Base-by-base conservation (phyloP, 2,113 vertebrate species). In the Pyxicephalus adspersus region DNA sequence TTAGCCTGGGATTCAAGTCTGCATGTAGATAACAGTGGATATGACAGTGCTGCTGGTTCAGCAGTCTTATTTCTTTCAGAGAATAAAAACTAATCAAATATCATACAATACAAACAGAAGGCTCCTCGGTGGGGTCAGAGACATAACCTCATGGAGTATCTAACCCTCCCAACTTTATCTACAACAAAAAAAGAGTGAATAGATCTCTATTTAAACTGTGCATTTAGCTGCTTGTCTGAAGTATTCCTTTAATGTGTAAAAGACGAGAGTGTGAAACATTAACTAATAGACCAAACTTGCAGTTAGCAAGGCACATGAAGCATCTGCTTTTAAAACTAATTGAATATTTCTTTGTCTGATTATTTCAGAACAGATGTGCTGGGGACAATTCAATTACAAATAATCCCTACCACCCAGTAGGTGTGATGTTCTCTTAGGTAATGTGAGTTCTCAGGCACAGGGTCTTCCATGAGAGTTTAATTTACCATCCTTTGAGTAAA, bases 311-410 rank as follows among this genome's bases (percentile, higher is more conserved):
- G 20, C 50, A 51, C 29, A 54, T 38, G 25, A 64, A 79, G 26
- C 6, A 7, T 52, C 81, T 85, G 60, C 60, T 81, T 26, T 38
- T 31, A 31, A 75, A 57, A 38, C 80, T 54, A 64, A 86, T 25
- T 77, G 0, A 25, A 51, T 84, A 85, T 84, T 85, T 80, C 82
- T 86, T 87, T 87, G 79, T 89, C 86, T 87, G 85, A 76, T 72
- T 86, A 85, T 89, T 85, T 86, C 85, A 85, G 13, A 71, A 85
- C 68, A 83, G 80, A 63, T 83, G 84, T 73, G 74, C 65, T 78
- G 85, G 85, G 86, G 63, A 73, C 76, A 85, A 85, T 86, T 84
- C 86, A 87, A 88, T 88, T 85, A 86, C 85, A 77, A 64, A 58
- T 50, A 86, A 84, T 84, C 85, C 78, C 20, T 63, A 84, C 80